These are phyloP conservation scores for Rousettus madagascariensis DNA, from an alignment of 2,797 vertebrate species.

Conservation along the genomic window DNA sequence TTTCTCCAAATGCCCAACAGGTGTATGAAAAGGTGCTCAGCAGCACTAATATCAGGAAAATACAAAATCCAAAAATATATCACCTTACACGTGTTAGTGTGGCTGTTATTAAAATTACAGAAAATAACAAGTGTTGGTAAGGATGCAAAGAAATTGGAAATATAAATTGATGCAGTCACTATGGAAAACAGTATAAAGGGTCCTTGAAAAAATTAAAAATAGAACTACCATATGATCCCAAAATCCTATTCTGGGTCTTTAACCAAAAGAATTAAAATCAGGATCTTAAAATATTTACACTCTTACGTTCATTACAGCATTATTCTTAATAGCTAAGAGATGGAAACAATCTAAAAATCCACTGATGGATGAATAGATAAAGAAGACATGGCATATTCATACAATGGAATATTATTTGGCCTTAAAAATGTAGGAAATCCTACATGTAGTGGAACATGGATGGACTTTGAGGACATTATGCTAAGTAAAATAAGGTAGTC, in stretches of 20 bases:
- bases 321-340: not conserved
- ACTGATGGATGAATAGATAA: not conserved
- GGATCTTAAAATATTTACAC: not conserved
- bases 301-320: not conserved
- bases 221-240: not conserved
- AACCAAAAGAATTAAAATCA: not conserved
- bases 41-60: not conserved
- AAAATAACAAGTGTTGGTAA: not conserved
- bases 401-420: not conserved
- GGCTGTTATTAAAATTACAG: not conserved
- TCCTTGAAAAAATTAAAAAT: not conserved
- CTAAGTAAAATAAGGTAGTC: not conserved
- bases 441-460: not conserved
- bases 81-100: not conserved
- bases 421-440: not conserved
- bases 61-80: not conserved
- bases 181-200: not conserved
- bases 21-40: not conserved
- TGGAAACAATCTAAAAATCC: not conserved
- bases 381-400: not conserved
- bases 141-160: not conserved
- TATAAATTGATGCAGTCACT: not conserved
- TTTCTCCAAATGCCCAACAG: not conserved
- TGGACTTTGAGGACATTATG: not conserved
- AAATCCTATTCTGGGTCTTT: not conserved